Conservation (phyloP, 2,888 invertebrate genomes). For the Mechanitis mazaeus region DNA sequence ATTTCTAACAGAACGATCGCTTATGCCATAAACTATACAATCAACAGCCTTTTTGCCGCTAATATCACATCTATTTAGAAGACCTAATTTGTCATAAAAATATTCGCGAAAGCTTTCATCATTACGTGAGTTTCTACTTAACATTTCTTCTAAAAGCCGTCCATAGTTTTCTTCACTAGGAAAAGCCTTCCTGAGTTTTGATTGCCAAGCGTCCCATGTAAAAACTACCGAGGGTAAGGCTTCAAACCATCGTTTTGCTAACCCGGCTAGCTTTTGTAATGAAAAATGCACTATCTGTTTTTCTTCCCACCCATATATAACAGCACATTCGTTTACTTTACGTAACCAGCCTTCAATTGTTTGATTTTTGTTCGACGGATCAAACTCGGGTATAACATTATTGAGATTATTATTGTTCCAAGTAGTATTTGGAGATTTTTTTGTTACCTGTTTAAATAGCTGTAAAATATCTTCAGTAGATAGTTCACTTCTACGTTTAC, state of each 20-base stretch:
- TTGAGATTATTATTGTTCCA: too few relatives aligned
- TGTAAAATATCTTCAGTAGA: too few relatives aligned
- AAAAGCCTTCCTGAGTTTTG: constrained; percentile 27
- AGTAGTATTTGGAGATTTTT: too few relatives aligned
- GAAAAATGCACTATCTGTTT: constrained; percentile 25
- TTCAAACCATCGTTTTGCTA: constrained; percentile 32
- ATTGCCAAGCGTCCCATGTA: constrained; percentile 31
- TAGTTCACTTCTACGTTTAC: too few relatives aligned
- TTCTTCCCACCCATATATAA: constrained; percentile 26
- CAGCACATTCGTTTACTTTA: constrained; percentile 29
- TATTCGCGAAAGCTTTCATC: constrained; percentile 24
- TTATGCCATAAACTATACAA: constrained; percentile 29
- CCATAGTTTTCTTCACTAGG: constrained; percentile 30
- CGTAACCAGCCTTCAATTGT: constrained; percentile 23
- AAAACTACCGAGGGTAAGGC: constrained; percentile 22
- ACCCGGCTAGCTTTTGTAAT: constrained; percentile 26
- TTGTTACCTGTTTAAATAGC: too few relatives aligned
- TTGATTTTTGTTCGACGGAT: constrained; percentile 21
- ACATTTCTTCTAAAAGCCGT: constrained; percentile 27
- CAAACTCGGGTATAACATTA: constrained; percentile 22
- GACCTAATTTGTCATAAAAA: constrained; percentile 26
- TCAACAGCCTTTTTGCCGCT: constrained; percentile 29
- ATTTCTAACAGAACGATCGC: constrained; percentile 23
- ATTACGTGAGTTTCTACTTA: constrained; percentile 16
- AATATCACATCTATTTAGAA: constrained; percentile 30